phyloP scores from a whole-genome alignment of 37 sponge, comb jelly and placozoan species.

The Beroe ovata region DNA sequence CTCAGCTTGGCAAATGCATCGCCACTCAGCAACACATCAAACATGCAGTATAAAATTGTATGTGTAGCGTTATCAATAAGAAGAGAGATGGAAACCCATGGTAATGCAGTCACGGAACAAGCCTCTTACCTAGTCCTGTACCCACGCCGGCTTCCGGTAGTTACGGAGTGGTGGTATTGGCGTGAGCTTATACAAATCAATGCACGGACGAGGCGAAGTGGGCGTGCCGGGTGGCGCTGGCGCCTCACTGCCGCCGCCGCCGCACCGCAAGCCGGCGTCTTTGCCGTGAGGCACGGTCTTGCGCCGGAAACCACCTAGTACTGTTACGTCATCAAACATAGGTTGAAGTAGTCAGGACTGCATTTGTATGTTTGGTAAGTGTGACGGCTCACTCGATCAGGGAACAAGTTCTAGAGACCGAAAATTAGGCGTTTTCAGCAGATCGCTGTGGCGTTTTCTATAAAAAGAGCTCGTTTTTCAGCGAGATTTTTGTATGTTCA shows the following conservation, averaged over 20 bases:
- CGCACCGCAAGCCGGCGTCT: neutral
- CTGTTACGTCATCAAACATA: constrained; percentile 26
- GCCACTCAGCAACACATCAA: constrained; percentile 38
- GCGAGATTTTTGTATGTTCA: too few species aligned
- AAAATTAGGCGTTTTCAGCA: too few species aligned
- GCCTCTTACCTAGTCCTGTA: constrained; percentile 8
- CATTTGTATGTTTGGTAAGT: too few species aligned
- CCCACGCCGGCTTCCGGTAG: constrained; percentile 63
- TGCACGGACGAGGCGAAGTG: constrained; percentile 1
- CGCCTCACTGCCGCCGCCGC: neutral
- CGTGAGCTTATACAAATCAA: constrained; percentile 62
- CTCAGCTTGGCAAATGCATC: constrained; percentile 42
- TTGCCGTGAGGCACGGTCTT: constrained; percentile 36
- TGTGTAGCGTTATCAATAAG: too few species aligned
- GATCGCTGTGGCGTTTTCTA: too few species aligned
- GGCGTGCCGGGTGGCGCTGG: neutral
- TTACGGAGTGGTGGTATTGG: constrained; percentile 49
- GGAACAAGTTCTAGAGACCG: too few species aligned
- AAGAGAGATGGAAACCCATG: too few species aligned
- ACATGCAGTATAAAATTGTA: constrained; percentile 50
- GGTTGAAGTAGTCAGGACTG: neutral
- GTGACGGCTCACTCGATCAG: too few species aligned
- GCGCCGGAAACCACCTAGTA: constrained; percentile 26
- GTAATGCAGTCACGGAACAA: too few species aligned
- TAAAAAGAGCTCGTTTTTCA: too few species aligned